Conservation (phyloP, 2,888 invertebrate species). For the Diaperis boleti region DNA sequence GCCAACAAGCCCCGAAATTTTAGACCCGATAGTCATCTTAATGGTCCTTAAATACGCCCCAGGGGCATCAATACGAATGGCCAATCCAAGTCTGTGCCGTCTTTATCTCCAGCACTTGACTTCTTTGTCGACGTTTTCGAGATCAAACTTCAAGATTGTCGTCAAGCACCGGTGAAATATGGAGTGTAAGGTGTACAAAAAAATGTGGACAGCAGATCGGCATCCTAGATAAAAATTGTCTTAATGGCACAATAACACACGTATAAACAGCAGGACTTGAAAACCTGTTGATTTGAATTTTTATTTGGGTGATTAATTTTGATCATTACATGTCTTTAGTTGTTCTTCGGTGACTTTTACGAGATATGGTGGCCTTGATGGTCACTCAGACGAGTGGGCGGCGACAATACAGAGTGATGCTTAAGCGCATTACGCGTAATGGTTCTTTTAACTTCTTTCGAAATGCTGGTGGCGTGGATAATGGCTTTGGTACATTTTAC, state of each 20-base stretch:
- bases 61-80: constrained; percentile 27
- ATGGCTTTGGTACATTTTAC: constrained; percentile 11
- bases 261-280: constrained; percentile 37
- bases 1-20: too few relatives aligned
- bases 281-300: constrained; percentile 35
- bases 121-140: constrained; percentile 5
- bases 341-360: constrained; percentile 22
- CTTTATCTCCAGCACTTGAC: constrained; percentile 13
- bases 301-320: constrained; percentile 33
- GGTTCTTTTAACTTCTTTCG: background rate
- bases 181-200: constrained; percentile 38
- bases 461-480: too few relatives aligned
- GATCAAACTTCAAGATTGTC: constrained; percentile 28
- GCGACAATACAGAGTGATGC: background rate
- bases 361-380: constrained; percentile 6
- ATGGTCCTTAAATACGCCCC: constrained; percentile 27
- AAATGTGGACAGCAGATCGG: constrained; percentile 40
- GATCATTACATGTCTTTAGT: constrained; percentile 27
- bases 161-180: constrained; percentile 29
- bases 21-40: constrained; percentile 13
- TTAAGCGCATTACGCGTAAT: background rate
- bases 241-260: constrained; percentile 37
- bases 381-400: background rate
- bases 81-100: constrained; percentile 23
- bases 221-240: constrained; percentile 33